A percentile compares a stretch with the other conserved stretches of the same genome.
Conservation (phyloP, 2,797 vertebrate species). For the Peromyscus nudipes region DNA sequence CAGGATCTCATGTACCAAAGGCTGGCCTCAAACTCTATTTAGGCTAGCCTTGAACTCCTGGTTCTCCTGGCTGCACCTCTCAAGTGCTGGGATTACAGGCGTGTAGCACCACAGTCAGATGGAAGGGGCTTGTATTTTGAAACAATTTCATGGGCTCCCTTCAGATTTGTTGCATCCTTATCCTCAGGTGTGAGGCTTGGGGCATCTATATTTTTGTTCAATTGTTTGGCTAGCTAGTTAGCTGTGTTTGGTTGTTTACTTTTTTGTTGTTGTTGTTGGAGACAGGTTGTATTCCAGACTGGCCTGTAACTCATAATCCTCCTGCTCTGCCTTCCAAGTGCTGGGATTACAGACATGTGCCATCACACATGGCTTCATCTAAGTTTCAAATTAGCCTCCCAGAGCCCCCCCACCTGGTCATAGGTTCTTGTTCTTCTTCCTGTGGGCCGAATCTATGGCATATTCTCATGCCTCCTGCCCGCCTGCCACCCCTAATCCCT, state of each 20-base stretch:
- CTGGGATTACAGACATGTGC: neutral
- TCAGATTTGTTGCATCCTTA: neutral
- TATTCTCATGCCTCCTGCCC: neutral
- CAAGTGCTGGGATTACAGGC: neutral
- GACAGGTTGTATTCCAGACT: neutral
- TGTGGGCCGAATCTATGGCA: neutral
- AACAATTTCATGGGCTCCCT: neutral
- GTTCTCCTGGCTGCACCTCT: neutral
- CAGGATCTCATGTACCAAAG: neutral
- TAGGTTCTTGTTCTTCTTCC: neutral
- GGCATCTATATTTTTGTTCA: neutral
- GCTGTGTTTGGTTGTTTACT: neutral
- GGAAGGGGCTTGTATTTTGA: neutral
- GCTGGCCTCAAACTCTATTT: neutral
- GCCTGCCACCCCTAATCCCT: neutral
- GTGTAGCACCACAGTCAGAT: neutral
- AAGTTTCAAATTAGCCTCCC: neutral
- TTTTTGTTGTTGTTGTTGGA: neutral
- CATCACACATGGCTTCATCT: neutral
- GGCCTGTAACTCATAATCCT: neutral
- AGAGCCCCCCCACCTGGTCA: neutral
- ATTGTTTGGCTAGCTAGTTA: neutral
- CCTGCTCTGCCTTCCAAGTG: neutral
- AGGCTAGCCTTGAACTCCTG: neutral
- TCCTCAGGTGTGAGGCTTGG: neutral